phyloP scores from a whole-genome alignment of 2,888 invertebrate genomes.

The Lepidocyrtoides sp. region DNA sequence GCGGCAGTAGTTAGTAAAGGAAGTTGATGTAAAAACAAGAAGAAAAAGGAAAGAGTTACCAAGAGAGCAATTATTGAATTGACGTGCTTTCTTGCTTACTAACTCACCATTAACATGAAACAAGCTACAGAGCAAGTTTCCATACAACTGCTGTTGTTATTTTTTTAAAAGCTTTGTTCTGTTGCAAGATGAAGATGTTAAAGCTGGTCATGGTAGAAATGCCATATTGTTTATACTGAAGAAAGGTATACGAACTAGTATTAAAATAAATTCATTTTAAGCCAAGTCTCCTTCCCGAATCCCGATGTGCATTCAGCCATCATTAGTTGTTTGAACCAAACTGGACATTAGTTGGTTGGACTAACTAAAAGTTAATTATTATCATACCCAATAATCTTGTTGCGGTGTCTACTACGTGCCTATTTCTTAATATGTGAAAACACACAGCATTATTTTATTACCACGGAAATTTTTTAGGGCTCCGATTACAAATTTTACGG shows the following conservation, averaged over 20 bases:
- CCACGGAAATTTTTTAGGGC: conserved; percentile 16
- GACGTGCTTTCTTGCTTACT: background rate
- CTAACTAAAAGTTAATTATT: background rate
- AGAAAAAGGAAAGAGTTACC: conserved; percentile 7
- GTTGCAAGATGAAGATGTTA: no score
- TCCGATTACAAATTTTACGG: conserved; percentile 1
- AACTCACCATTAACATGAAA: background rate
- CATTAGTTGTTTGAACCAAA: no score
- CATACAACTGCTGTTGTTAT: background rate
- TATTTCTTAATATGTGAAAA: no score
- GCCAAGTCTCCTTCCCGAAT: no score
- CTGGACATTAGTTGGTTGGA: no score
- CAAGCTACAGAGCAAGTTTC: background rate
- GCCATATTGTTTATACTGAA: no score
- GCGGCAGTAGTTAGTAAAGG: background rate
- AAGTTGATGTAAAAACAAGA: background rate
- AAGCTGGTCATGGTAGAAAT: no score
- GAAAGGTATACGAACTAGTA: no score
- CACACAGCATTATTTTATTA: no score
- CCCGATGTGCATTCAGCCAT: no score
- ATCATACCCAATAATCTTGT: background rate
- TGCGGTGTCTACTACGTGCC: background rate
- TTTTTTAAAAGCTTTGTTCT: no score
- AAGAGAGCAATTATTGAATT: conserved; percentile 37
- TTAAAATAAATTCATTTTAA: no score